Conservation (phyloP, 2,113 vertebrate species). For the Recurvirostra avosetta region DNA sequence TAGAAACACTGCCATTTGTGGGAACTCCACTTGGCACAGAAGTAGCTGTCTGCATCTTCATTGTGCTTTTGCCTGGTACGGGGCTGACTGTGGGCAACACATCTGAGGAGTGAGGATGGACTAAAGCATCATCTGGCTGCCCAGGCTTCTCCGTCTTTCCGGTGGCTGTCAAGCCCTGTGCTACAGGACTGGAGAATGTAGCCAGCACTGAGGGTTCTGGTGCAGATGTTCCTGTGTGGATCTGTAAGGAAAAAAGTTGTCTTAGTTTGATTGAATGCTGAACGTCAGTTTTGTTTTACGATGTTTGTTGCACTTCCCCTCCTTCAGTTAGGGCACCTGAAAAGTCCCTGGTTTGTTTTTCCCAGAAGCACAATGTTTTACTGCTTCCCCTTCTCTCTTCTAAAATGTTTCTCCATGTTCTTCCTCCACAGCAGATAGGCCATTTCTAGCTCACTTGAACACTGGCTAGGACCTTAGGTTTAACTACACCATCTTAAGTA, state of each 20-base stretch:
- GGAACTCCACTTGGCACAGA: conserved; percentile 35
- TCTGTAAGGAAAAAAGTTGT: conserved; percentile 45
- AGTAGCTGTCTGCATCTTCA: not conserved
- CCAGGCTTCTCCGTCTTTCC: conserved; percentile 57
- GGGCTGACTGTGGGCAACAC: not conserved
- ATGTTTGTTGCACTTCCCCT: not conserved
- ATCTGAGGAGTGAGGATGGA: conserved; percentile 3
- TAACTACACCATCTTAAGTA: not conserved
- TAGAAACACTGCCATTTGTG: not conserved
- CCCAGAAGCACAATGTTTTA: not conserved
- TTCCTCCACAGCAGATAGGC: not conserved
- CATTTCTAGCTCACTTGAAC: not conserved
- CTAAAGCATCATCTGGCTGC: not conserved
- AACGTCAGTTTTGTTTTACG: not conserved
- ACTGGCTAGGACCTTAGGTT: not conserved
- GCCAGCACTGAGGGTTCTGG: not conserved
- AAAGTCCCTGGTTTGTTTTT: not conserved
- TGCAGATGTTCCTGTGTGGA: not conserved
- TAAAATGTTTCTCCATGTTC: not conserved
- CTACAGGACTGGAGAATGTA: conserved; percentile 22
- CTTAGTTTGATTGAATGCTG: not conserved
- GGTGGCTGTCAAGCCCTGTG: conserved; percentile 41
- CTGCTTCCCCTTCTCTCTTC: not conserved
- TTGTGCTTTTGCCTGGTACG: not conserved
- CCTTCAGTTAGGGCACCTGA: not conserved